Evolutionary conservation across 1,140 invertebrate species (phyloP).

Genomic region (Venustaconcha ellipsiformis): DNA sequence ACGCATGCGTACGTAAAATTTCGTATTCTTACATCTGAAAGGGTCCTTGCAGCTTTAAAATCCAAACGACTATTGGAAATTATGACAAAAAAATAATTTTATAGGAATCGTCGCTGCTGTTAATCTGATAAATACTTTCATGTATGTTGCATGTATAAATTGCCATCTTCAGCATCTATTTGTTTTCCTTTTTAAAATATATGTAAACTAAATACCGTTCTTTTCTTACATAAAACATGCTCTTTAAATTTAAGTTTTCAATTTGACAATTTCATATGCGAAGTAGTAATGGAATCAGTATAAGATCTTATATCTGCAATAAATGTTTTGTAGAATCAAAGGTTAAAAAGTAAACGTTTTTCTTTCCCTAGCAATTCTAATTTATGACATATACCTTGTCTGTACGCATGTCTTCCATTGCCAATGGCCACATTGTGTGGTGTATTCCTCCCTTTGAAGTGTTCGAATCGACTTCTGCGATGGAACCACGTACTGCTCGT

Average conservation of each 20-base stretch:
- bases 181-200: too few relatives aligned
- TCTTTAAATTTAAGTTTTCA: background rate
- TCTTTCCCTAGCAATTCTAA: background rate
- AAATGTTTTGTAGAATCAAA: background rate
- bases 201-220: background rate
- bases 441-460: conserved; percentile 3
- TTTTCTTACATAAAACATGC: background rate
- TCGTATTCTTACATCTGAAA: background rate
- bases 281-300: background rate
- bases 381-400: conserved; percentile 11
- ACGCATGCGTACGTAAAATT: too few relatives aligned
- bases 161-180: too few relatives aligned
- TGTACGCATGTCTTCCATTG: conserved; percentile 22
- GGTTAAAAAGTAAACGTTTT: background rate
- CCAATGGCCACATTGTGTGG: conserved; percentile 22
- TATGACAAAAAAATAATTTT: too few relatives aligned
- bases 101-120: too few relatives aligned
- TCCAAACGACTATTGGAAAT: too few relatives aligned
- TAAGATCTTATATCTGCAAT: background rate
- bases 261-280: background rate
- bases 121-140: too few relatives aligned
- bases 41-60: too few relatives aligned
- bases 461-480: conserved; percentile 17
- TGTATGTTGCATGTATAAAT: too few relatives aligned
- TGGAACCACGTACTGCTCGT: conserved; percentile 22